phyloP scores from a whole-genome alignment of 2,113 vertebrate genomes.

The Dendrocopos noguchii region DNA sequence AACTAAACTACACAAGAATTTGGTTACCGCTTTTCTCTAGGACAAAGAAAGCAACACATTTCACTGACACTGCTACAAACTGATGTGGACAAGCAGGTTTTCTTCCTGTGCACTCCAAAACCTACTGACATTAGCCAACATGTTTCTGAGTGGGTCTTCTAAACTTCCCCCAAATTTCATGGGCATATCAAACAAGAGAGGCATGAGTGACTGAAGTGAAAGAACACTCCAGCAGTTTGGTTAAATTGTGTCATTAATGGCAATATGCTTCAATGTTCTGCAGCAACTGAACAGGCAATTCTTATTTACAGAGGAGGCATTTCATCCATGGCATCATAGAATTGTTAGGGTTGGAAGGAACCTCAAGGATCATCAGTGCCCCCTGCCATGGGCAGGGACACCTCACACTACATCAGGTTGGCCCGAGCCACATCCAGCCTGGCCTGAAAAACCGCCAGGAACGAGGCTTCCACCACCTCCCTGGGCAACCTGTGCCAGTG shows the following conservation, averaged over 20 bases:
- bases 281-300: not conserved
- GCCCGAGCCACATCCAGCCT: too few species aligned
- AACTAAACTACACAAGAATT: not conserved
- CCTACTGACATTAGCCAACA: not conserved
- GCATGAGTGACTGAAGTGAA: accelerated
- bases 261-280: not conserved
- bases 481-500: too few species aligned
- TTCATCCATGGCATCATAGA: not conserved
- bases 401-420: too few species aligned
- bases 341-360: too few species aligned
- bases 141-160: not conserved
- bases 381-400: too few species aligned
- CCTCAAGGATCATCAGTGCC: too few species aligned
- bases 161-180: not conserved
- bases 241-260: not conserved
- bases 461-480: too few species aligned
- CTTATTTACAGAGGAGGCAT: not conserved
- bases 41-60: not conserved
- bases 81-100: not conserved
- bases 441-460: too few species aligned
- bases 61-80: not conserved
- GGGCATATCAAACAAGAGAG: not conserved
- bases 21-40: not conserved
- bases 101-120: not conserved
- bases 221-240: not conserved